Evolutionary conservation across 2,113 vertebrate genomes (phyloP).

Genomic region (Erythrolamprus reginae): DNA sequence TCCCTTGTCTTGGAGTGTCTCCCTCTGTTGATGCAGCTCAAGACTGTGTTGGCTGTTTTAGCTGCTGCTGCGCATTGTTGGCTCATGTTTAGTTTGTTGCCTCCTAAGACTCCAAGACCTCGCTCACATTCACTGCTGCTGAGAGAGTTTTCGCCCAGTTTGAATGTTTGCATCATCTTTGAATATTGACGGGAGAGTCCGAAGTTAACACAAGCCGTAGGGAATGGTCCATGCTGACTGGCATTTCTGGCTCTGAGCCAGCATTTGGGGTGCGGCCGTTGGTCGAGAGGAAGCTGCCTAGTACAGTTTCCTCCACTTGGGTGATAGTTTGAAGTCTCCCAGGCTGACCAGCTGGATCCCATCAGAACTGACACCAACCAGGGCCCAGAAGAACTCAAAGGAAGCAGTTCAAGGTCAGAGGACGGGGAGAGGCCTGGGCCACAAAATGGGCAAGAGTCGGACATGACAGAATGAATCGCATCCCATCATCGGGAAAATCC

Average conservation of each 20-base stretch:
- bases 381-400: neutral
- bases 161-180: neutral
- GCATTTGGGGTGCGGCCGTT: neutral
- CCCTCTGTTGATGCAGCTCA: no score
- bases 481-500: fast-evolving
- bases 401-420: neutral
- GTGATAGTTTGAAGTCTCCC: neutral
- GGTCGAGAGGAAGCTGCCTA: neutral
- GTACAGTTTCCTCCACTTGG: neutral
- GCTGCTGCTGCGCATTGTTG: no score
- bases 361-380: neutral
- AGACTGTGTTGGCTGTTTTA: no score
- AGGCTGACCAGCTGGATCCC: neutral
- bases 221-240: neutral
- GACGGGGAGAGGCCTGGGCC: neutral
- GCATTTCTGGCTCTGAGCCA: no score
- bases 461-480: neutral
- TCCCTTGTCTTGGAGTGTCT: no score
- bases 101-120: no score
- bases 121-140: no score
- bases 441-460: no score
- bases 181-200: neutral
- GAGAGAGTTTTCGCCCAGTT: no score
- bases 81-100: no score
- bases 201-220: neutral